Conservation (phyloP, 2,888 invertebrate genomes). For the Drosophila nigricruria region DNA sequence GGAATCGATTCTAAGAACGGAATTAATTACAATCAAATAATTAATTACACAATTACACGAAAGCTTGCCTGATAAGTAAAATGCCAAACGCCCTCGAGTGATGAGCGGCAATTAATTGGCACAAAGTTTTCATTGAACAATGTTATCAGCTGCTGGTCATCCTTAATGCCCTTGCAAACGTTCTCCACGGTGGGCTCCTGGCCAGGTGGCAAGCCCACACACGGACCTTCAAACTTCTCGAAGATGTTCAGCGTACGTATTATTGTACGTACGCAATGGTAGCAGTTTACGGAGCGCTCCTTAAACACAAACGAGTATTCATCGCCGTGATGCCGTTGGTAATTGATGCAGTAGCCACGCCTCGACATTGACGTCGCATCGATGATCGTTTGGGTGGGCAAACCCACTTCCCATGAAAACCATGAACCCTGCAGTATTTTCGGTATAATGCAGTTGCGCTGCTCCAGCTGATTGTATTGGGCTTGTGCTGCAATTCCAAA, state of each 20-base stretch:
- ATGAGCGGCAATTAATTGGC: conserved; percentile 95
- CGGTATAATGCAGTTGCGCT: conserved; percentile 90
- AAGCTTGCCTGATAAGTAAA: conserved; percentile 91
- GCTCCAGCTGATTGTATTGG: conserved; percentile 70
- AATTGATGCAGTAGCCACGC: conserved; percentile 90
- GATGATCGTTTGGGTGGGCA: conserved; percentile 92
- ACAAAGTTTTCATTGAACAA: conserved; percentile 95
- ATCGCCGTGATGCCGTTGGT: conserved; percentile 89
- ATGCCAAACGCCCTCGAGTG: conserved; percentile 98
- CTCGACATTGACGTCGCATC: conserved; percentile 92
- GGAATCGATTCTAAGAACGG: conserved; percentile 89
- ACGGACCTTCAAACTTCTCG: conserved; percentile 94
- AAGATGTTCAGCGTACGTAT: conserved; percentile 95
- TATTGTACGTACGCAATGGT: conserved; percentile 93
- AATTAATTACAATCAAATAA: conserved; percentile 6
- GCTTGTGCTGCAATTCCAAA: conserved; percentile 47
- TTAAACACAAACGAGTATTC: conserved; percentile 95
- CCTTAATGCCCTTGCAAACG: conserved; percentile 91
- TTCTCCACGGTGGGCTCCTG: conserved; percentile 90
- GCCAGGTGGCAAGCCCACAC: conserved; percentile 89
- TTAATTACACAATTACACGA: background rate
- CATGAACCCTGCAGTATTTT: conserved; percentile 92
- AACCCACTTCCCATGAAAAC: conserved; percentile 96
- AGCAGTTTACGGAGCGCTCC: conserved; percentile 88
- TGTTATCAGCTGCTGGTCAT: conserved; percentile 93